phyloP scores from a whole-genome alignment of 2,113 vertebrate genomes.

The Todiramphus saurophagus region DNA sequence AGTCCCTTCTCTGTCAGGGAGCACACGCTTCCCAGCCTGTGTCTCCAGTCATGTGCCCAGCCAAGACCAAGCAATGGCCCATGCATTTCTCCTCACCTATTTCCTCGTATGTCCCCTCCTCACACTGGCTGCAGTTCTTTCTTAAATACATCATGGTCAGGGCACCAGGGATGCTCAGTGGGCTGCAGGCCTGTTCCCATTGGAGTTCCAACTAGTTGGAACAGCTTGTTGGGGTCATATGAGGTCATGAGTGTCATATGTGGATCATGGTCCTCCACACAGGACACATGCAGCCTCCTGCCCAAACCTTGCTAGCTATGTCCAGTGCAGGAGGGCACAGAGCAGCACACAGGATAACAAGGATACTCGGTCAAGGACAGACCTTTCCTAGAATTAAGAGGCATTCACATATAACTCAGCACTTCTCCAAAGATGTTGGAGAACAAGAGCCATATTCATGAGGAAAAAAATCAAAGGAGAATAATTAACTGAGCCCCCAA shows the following conservation, averaged over 20 bases:
- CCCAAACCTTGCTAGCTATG: background rate
- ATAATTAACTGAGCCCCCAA: background rate
- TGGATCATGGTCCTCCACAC: accelerated
- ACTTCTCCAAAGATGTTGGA: background rate
- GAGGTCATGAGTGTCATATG: background rate
- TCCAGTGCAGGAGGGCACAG: background rate
- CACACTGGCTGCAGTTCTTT: background rate
- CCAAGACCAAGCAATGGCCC: background rate
- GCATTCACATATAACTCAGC: background rate
- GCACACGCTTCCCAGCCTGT: background rate
- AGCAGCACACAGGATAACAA: background rate
- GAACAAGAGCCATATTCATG: background rate
- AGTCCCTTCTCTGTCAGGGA: background rate
- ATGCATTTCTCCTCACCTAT: background rate
- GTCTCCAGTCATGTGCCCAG: background rate
- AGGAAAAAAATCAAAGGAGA: background rate
- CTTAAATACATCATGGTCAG: background rate
- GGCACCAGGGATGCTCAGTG: accelerated
- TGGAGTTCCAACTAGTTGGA: too few relatives aligned
- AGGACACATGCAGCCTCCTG: background rate
- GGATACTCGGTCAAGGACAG: background rate
- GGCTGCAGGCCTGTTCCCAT: background rate
- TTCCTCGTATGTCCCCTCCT: background rate
- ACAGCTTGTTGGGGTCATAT: background rate
- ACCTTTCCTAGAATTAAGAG: background rate